phyloP scores from a whole-genome alignment of 1,140 invertebrate genomes.

The Polypedilum pembai region DNA sequence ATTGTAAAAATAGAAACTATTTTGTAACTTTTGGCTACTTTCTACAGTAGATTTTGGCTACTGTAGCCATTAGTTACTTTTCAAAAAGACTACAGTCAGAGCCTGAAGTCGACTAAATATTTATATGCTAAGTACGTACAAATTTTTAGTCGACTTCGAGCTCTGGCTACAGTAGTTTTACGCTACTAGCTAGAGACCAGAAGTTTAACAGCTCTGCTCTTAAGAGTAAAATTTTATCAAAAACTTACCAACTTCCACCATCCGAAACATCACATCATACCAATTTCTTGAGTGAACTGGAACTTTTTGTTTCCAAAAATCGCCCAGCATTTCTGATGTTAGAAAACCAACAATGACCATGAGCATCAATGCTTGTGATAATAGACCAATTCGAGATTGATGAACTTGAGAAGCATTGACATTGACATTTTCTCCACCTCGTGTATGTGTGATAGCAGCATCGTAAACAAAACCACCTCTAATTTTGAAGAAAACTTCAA shows the following conservation, averaged over 20 bases:
- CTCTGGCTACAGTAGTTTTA: no score
- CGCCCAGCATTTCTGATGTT: conserved; percentile 79
- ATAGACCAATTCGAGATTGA: conserved; percentile 77
- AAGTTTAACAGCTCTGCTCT: no score
- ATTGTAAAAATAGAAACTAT: no score
- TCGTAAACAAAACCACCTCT: conserved; percentile 47
- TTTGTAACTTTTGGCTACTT: no score
- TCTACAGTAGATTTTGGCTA: no score
- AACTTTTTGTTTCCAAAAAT: conserved; percentile 87
- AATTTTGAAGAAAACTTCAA: conserved; percentile 92
- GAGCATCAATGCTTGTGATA: conserved; percentile 78
- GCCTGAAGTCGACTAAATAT: no score
- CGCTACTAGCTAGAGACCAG: no score
- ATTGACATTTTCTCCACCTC: conserved; percentile 42
- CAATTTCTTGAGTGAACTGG: conserved; percentile 82
- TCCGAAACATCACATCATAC: conserved; percentile 82
- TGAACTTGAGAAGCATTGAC: conserved; percentile 83
- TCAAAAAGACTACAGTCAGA: no score
- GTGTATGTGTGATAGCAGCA: conserved; percentile 37
- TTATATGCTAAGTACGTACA: no score
- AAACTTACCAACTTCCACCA: conserved; percentile 71
- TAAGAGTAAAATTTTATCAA: no score
- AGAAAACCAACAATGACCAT: conserved; percentile 82
- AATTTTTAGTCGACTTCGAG: no score
- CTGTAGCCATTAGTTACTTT: no score